A percentile compares a stretch with the other conserved stretches of the same genome.
These are phyloP conservation scores for Eucidaris tribuloides DNA, from an alignment of 35 echinoderm and acorn worm genomes.

Conservation along the genomic window DNA sequence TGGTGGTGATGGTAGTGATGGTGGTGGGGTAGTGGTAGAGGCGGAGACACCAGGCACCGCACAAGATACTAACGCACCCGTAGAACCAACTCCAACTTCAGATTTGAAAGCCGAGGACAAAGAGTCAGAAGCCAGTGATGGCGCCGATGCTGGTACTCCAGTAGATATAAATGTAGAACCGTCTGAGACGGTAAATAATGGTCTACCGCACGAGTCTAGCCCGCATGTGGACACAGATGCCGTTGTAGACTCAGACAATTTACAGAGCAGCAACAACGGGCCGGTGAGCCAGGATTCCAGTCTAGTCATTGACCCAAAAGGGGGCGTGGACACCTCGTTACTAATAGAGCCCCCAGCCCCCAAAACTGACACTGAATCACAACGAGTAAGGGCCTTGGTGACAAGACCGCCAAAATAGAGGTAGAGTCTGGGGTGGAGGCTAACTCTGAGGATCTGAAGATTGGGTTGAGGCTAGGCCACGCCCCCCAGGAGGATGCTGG, in stretches of 20 bases:
- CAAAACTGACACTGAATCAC: slow-evolving; percentile 30
- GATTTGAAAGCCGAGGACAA: no score
- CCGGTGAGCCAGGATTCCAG: slow-evolving; percentile 12
- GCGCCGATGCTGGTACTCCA: not conserved
- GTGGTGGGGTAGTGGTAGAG: not conserved
- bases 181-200: not conserved
- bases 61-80: no score
- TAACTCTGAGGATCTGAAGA: not conserved
- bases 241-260: not conserved
- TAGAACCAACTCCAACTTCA: no score
- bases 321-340: not conserved
- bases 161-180: no score
- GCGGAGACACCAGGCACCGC: no score
- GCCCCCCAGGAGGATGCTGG: slow-evolving; percentile 15
- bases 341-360: slow-evolving; percentile 8
- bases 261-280: slow-evolving; percentile 7
- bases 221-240: not conserved
- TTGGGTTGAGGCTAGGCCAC: not conserved
- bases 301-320: slow-evolving; percentile 20
- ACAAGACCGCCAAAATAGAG: not conserved
- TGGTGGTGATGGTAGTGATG: not conserved
- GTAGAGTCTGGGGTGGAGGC: not conserved
- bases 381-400: not conserved
- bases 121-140: no score
- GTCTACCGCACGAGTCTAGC: not conserved